phyloP scores from a whole-genome alignment of 1,140 invertebrate genomes.

The Trypoxylus dichotomus region DNA sequence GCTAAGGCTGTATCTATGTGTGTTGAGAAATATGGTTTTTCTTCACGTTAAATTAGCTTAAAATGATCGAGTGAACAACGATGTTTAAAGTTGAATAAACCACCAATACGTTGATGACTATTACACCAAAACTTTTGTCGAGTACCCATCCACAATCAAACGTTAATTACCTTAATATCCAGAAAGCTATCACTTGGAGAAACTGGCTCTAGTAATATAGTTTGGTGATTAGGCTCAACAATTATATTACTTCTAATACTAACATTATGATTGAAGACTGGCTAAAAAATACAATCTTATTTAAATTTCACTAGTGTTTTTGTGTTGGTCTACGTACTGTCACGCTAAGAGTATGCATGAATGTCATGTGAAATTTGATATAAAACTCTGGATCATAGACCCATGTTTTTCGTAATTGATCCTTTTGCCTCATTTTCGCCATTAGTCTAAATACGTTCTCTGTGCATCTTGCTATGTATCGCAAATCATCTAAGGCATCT shows the following conservation, averaged over 20 bases:
- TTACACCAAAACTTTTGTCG: too few relatives aligned
- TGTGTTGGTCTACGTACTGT: not conserved
- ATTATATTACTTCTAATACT: constrained; percentile 27
- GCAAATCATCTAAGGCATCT: constrained; percentile 26
- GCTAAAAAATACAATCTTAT: not conserved
- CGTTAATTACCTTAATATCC: not conserved
- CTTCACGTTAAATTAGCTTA: too few relatives aligned
- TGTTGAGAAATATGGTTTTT: too few relatives aligned
- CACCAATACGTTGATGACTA: too few relatives aligned
- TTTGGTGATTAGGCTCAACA: constrained; percentile 14
- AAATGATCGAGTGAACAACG: too few relatives aligned
- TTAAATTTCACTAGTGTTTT: not conserved
- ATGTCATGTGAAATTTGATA: not conserved
- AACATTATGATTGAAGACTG: constrained; percentile 9
- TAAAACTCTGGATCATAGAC: constrained; percentile 4
- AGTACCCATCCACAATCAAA: not conserved
- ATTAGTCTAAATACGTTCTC: constrained; percentile 29
- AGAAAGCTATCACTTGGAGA: not conserved
- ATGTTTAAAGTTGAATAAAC: too few relatives aligned
- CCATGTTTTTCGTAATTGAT: not conserved
- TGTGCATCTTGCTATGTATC: constrained; percentile 22
- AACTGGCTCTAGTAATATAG: not conserved
- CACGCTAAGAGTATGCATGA: not conserved
- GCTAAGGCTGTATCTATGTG: too few relatives aligned
- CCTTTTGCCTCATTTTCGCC: constrained; percentile 23